These are phyloP conservation scores for Atopsyche davidsoni DNA, from an alignment of 1,140 invertebrate species.

Conservation along the genomic window DNA sequence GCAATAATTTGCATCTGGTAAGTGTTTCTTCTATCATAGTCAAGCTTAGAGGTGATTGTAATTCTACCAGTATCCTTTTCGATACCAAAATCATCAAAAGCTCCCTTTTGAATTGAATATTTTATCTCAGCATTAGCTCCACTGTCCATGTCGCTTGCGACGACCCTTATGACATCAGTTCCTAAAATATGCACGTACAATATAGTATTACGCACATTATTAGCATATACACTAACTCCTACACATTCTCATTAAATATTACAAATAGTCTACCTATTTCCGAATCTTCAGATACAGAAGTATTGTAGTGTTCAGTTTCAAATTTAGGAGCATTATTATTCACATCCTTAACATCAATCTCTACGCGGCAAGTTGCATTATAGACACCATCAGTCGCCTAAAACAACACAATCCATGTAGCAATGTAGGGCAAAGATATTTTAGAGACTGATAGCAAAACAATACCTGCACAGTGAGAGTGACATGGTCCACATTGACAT, in stretches of 20 bases:
- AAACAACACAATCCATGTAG: slow-evolving; percentile 28
- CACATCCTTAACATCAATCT: slow-evolving; percentile 74
- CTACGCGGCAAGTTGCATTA: slow-evolving; percentile 62
- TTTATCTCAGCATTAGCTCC: slow-evolving; percentile 75
- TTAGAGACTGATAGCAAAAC: slow-evolving; percentile 2
- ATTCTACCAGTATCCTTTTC: slow-evolving; percentile 70
- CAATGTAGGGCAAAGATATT: not conserved
- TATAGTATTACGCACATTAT: too few relatives aligned
- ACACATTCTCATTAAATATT: too few relatives aligned
- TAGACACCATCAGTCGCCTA: slow-evolving; percentile 72
- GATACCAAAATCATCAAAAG: slow-evolving; percentile 77
- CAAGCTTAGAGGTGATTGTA: slow-evolving; percentile 68
- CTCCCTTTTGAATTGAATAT: slow-evolving; percentile 76
- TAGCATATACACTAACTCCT: too few relatives aligned
- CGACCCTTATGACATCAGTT: slow-evolving; percentile 62
- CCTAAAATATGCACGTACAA: slow-evolving; percentile 51
- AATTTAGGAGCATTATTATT: slow-evolving; percentile 84
- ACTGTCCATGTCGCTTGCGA: slow-evolving; percentile 74
- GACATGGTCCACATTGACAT: slow-evolving; percentile 51
- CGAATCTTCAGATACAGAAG: slow-evolving; percentile 69
- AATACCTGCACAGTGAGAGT: slow-evolving; percentile 52
- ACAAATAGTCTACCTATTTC: slow-evolving; percentile 65
- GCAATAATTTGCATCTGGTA: slow-evolving; percentile 77
- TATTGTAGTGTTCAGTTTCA: slow-evolving; percentile 63
- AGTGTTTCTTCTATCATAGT: slow-evolving; percentile 72